Percentiles rank a stretch among this genome's conserved stretches.
phyloP scores from a whole-genome alignment of 1,140 invertebrate genomes.

The Sweltsa coloradensis region DNA sequence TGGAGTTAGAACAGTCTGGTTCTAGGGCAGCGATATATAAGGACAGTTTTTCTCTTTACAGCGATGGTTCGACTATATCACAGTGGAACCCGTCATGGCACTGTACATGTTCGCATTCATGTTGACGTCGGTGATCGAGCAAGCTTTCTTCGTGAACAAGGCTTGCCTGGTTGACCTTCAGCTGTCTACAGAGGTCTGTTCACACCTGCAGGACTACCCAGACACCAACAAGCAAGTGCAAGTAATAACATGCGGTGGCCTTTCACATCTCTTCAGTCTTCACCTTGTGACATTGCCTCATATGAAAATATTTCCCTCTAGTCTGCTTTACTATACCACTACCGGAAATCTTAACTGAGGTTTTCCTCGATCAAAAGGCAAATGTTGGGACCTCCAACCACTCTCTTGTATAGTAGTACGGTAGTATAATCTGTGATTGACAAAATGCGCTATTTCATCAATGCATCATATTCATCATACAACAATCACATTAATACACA shows the following conservation, averaged over 20 bases:
- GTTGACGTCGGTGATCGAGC: slow-evolving; percentile 63
- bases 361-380: too few relatives aligned
- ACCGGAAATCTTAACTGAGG: too few relatives aligned
- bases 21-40: too few relatives aligned
- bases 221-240: slow-evolving; percentile 48
- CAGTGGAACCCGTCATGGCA: slow-evolving; percentile 64
- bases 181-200: slow-evolving; percentile 47
- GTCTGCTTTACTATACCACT: background rate
- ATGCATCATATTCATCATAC: too few relatives aligned
- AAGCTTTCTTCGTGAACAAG: slow-evolving; percentile 58
- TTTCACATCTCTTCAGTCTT: too few relatives aligned
- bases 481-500: too few relatives aligned
- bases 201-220: slow-evolving; percentile 37
- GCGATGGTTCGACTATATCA: slow-evolving; percentile 26
- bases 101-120: slow-evolving; percentile 70
- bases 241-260: too few relatives aligned
- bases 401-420: too few relatives aligned
- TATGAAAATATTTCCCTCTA: background rate
- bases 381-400: too few relatives aligned
- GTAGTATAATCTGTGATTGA: too few relatives aligned
- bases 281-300: background rate
- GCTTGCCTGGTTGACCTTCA: slow-evolving; percentile 56
- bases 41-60: background rate
- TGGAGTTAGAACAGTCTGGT: too few relatives aligned
- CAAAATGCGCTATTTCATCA: too few relatives aligned